phyloP scores from a whole-genome alignment of 2,888 invertebrate genomes.

The Lissocephala sabroskyi region DNA sequence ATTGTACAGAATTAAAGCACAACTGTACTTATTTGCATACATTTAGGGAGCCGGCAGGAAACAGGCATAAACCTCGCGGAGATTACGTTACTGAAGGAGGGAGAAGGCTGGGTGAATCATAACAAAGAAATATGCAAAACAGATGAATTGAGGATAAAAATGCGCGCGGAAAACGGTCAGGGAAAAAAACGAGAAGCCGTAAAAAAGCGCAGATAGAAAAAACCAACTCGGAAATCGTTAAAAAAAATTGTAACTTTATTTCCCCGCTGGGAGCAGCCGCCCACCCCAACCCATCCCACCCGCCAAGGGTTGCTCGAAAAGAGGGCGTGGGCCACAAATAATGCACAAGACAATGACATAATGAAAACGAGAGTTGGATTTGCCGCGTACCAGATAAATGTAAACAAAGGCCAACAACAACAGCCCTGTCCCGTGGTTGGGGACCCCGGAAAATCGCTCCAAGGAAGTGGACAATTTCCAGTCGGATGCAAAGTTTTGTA shows the following conservation, averaged over 20 bases:
- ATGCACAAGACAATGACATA: constrained; percentile 34
- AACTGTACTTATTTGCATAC: constrained; percentile 52
- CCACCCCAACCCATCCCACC: neutral
- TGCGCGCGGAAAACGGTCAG: constrained; percentile 17
- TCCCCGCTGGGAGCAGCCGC: constrained; percentile 28
- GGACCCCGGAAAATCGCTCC: constrained; percentile 26
- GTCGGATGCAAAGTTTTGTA: too few relatives aligned
- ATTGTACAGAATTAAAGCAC: too few relatives aligned
- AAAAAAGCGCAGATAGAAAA: too few relatives aligned
- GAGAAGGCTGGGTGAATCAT: constrained; percentile 30
- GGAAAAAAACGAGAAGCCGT: too few relatives aligned
- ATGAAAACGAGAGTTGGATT: constrained; percentile 36
- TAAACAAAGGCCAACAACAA: constrained; percentile 1
- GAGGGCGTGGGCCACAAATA: constrained; percentile 1
- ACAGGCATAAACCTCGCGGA: constrained; percentile 15
- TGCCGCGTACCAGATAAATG: constrained; percentile 2
- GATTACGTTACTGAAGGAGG: constrained; percentile 44
- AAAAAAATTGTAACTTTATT: constrained; percentile 46
- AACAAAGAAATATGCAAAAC: constrained; percentile 65
- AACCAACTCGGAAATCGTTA: constrained; percentile 36
- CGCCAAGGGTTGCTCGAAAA: neutral
- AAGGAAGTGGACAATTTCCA: too few relatives aligned
- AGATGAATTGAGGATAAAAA: constrained; percentile 61
- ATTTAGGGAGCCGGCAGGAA: constrained; percentile 26
- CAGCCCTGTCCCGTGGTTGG: too few relatives aligned